Evolutionary conservation across 2,888 invertebrate genomes (phyloP).

Genomic region (Heliconius sara): DNA sequence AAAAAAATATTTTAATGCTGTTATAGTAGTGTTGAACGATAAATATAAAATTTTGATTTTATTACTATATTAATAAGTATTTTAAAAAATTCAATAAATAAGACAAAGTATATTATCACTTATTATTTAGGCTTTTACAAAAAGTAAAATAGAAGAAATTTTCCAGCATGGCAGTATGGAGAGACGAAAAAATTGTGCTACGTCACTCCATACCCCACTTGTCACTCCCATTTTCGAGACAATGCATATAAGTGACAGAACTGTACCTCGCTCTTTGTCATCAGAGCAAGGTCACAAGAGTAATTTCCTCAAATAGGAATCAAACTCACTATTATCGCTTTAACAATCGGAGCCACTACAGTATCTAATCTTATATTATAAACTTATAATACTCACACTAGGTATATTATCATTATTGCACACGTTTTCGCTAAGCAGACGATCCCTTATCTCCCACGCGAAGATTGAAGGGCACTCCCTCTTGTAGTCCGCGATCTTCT

Average conservation of each 20-base stretch:
- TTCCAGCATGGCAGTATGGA: neutral
- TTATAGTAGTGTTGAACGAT: neutral
- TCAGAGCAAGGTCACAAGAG: neutral
- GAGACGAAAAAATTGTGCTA: neutral
- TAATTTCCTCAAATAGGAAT: no score
- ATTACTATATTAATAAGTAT: neutral
- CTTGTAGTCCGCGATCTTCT: constrained; percentile 98
- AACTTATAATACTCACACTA: constrained; percentile 90
- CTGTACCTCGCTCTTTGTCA: neutral
- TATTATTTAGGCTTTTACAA: neutral
- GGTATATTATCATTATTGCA: constrained; percentile 99
- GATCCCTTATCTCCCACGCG: constrained; percentile 99
- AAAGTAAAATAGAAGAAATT: neutral
- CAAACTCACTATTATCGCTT: no score
- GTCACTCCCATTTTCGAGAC: neutral
- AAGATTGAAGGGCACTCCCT: constrained; percentile 98
- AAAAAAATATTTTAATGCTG: neutral
- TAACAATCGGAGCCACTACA: no score
- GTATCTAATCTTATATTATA: neutral
- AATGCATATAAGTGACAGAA: neutral
- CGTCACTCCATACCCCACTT: neutral
- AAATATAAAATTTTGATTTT: neutral
- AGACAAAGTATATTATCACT: no score
- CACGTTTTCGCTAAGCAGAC: constrained; percentile 95
- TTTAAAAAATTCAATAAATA: no score